These are phyloP conservation scores for Lithophane socia DNA, from an alignment of 2,888 invertebrate species.

Conservation along the genomic window DNA sequence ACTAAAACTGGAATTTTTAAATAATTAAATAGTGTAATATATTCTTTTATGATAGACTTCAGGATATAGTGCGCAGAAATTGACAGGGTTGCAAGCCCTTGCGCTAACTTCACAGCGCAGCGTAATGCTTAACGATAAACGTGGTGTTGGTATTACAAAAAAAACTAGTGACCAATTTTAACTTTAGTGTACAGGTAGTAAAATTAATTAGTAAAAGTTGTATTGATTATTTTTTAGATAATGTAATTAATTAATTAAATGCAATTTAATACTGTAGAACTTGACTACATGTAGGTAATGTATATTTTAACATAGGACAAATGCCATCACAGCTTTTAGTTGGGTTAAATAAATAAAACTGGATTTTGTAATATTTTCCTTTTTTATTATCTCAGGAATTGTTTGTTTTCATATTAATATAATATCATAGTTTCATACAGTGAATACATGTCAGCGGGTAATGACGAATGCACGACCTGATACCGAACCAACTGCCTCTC, in stretches of 20 bases:
- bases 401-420: constrained; percentile 87
- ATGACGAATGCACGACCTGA: constrained; percentile 84
- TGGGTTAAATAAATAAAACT: constrained; percentile 76
- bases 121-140: background rate
- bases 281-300: background rate
- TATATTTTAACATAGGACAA: constrained; percentile 1
- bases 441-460: constrained; percentile 86
- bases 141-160: background rate
- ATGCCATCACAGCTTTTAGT: background rate
- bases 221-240: background rate
- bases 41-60: background rate
- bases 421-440: constrained; percentile 88
- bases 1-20: background rate
- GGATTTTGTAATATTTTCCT: constrained; percentile 81
- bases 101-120: background rate
- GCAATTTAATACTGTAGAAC: background rate
- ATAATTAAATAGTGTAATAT: background rate
- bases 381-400: constrained; percentile 89
- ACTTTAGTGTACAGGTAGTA: background rate
- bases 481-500: constrained; percentile 70
- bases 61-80: background rate
- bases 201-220: background rate
- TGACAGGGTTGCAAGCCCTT: background rate
- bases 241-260: background rate
- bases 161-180: background rate